These are phyloP conservation scores for Scortum barcoo DNA, from an alignment of 2,113 vertebrate species.

Conservation along the genomic window DNA sequence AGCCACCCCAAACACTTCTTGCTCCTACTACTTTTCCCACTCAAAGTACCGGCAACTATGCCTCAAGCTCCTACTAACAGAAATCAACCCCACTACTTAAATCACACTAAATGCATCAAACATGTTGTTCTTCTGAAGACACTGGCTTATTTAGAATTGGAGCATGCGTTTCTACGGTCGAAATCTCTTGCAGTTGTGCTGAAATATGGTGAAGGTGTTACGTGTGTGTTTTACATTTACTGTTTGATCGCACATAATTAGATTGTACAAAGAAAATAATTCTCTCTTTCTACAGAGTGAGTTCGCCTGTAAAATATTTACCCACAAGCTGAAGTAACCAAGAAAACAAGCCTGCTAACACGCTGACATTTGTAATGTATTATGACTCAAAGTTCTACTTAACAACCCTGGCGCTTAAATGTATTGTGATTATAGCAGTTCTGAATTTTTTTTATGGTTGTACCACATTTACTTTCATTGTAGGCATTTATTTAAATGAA, in stretches of 20 bases:
- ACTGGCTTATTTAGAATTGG: not conserved
- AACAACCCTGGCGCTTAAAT: not conserved
- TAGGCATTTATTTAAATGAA: not conserved
- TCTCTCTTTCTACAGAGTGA: not conserved
- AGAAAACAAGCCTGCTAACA: slow-evolving; percentile 2
- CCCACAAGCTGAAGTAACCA: not conserved
- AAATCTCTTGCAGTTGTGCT: slow-evolving; percentile 22
- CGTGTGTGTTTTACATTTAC: not conserved
- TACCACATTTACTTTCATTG: not conserved
- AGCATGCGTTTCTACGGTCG: not conserved
- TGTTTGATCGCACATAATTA: slow-evolving; percentile 35
- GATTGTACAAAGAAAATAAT: not conserved
- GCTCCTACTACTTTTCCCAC: slow-evolving; percentile 28
- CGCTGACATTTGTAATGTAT: not conserved
- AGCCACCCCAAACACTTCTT: slow-evolving; percentile 54
- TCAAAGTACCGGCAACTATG: slow-evolving; percentile 26
- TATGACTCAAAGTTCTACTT: not conserved
- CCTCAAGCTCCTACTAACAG: slow-evolving; percentile 24
- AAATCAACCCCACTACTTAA: slow-evolving; percentile 40
- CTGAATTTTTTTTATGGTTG: not conserved
- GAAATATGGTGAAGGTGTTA: slow-evolving; percentile 30
- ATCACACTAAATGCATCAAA: slow-evolving; percentile 33
- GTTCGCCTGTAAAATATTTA: slow-evolving; percentile 25
- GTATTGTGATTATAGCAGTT: not conserved
- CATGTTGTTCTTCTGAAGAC: slow-evolving; percentile 15